A percentile compares a stretch with the other conserved stretches of the same genome.
Conservation (phyloP, 1,140 invertebrate species). For the Lepidotrigona ventralis region DNA sequence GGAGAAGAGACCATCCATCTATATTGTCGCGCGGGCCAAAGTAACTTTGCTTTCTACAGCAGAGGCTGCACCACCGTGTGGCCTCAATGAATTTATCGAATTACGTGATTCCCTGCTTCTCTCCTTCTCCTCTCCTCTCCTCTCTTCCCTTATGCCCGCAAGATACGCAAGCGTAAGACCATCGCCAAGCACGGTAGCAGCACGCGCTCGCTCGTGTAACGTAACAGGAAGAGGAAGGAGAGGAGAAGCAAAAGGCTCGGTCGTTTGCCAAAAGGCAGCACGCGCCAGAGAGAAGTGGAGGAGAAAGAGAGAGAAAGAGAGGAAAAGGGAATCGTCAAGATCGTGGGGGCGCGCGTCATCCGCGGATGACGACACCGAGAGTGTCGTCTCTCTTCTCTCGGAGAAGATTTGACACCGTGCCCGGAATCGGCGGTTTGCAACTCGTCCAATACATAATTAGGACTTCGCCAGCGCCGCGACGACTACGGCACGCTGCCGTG, state of each 20-base stretch:
- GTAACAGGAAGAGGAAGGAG: neutral
- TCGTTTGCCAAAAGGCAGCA: neutral
- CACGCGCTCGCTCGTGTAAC: neutral
- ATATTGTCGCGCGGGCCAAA: neutral
- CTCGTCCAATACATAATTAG: constrained; percentile 61
- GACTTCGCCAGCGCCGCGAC: constrained; percentile 41
- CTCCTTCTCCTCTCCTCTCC: neutral
- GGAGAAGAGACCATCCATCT: neutral
- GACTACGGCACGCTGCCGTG: neutral
- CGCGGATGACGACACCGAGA: constrained; percentile 40
- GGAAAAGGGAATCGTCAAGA: neutral
- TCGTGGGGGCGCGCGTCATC: constrained; percentile 32
- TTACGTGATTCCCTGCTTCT: constrained; percentile 39
- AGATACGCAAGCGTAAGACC: too few species aligned
- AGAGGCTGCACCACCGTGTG: neutral
- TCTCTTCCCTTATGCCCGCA: neutral
- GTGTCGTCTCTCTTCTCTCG: neutral
- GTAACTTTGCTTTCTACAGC: constrained; percentile 48
- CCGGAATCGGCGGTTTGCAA: constrained; percentile 45
- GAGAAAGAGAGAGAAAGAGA: neutral
- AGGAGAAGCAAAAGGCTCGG: too few species aligned
- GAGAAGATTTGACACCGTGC: constrained; percentile 40
- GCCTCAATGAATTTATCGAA: constrained; percentile 61
- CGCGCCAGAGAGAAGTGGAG: neutral
- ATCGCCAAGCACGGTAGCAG: neutral